Conservation (phyloP, 2,797 vertebrate species). For the Gymnoscopelus braueri region DNA sequence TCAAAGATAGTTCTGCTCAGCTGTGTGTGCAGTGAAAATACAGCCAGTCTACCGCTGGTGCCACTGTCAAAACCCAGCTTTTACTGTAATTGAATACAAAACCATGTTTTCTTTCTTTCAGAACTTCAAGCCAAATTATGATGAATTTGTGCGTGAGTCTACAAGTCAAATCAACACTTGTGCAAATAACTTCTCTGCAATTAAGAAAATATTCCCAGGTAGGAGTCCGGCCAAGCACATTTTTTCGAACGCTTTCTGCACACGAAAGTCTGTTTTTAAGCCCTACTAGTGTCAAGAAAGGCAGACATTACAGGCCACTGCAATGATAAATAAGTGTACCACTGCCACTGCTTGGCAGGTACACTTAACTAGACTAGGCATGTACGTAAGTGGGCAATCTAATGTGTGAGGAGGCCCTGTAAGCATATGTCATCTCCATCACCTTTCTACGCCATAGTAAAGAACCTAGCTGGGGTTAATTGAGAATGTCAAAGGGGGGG, state of each 20-base stretch:
- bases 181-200: slow-evolving; percentile 27
- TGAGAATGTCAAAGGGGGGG: slow-evolving; percentile 55
- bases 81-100: slow-evolving; percentile 39
- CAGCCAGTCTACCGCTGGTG: slow-evolving; percentile 42
- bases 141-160: slow-evolving; percentile 9
- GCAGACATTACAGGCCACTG: not conserved
- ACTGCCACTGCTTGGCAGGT: too few species aligned
- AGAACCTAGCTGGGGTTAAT: slow-evolving; percentile 41
- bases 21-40: slow-evolving; percentile 42
- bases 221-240: slow-evolving; percentile 5
- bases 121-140: slow-evolving; percentile 27
- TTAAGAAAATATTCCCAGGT: slow-evolving; percentile 19
- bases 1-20: slow-evolving; percentile 46
- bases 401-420: not conserved
- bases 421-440: slow-evolving; percentile 22
- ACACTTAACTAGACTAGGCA: too few species aligned
- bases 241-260: too few species aligned
- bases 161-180: slow-evolving; percentile 20
- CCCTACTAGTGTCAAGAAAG: not conserved
- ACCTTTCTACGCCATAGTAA: slow-evolving; percentile 25
- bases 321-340: too few species aligned
- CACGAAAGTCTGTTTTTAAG: too few species aligned
- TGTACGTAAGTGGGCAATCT: too few species aligned
- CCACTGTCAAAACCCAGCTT: slow-evolving; percentile 35
- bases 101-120: slow-evolving; percentile 17